Base-by-base conservation (phyloP, 1,140 invertebrate genomes). In the Anastrepha obliqua region DNA sequence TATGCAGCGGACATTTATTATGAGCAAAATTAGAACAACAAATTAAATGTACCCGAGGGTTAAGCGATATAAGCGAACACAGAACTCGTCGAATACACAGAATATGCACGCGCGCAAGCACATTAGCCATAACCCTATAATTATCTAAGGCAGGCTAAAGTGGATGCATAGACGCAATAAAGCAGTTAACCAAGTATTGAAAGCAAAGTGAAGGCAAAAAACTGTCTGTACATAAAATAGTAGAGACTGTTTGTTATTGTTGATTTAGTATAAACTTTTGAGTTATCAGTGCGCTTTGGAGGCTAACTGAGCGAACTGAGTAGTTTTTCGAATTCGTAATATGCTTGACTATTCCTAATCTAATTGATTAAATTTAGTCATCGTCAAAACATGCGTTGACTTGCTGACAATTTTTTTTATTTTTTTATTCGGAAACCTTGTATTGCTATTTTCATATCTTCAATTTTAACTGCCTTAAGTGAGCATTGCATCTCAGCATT, bases 101-200 rank as follows among this genome's bases (percentile, higher is more conserved):
- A 1, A 62, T 62, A 62, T 62, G 60, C 7, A 62, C 60, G 60
- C 20, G 20, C 17, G 47, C 47, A 8, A 7, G 20, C 47, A 81
- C 8, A n/a, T 55, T 81, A 55, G 47, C 74, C 47, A 29, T 11
- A 81, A 55, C 47, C 74, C 74, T 81, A 81, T 81, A 81, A 81
- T 81, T 81, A 81, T 55, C 44, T 81, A 55, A 55, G 47, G 9
- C 44, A 81, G 11, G 7, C 17, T n/a, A n/a, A 55, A 55, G 74
- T 47, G 47, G 44, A 6, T 47, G 47, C 15, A 6, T 62, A n/a
- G n/a, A 62, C n/a, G 1, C n/a, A 62, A 62, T n/a, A 62, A 17
- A 62, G 15, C 9, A 5, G 60, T 8, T 17, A n/a, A 17, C 15
- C 60, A 62, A 3, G 60, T 62, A 6, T 13, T 17, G 60, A 15